phyloP scores from a whole-genome alignment of 2,888 invertebrate species.

The Drosophila mulleri region DNA sequence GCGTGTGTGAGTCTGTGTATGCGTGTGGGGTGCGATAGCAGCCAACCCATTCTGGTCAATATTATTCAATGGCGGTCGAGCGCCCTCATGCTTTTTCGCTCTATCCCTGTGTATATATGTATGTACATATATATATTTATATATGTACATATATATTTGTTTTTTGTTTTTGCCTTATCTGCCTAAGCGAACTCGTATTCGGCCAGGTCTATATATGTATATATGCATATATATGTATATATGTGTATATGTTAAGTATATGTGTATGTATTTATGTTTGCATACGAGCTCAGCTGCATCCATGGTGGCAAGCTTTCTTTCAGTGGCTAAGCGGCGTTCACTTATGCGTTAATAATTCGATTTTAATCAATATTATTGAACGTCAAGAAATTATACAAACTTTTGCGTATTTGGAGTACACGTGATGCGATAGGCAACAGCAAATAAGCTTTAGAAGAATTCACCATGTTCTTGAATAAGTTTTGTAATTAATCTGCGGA shows the following conservation, averaged over 20 bases:
- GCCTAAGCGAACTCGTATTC: slow-evolving; percentile 52
- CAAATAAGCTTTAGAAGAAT: neutral
- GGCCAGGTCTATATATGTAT: slow-evolving; percentile 22
- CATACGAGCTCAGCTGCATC: slow-evolving; percentile 37
- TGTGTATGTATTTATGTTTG: neutral
- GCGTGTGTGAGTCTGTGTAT: slow-evolving; percentile 2
- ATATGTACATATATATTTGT: too few species aligned
- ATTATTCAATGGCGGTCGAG: slow-evolving; percentile 62
- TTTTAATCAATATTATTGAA: slow-evolving; percentile 72
- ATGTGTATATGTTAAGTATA: neutral
- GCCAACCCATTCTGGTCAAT: slow-evolving; percentile 70
- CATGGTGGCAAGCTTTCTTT: slow-evolving; percentile 29
- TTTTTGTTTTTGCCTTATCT: slow-evolving; percentile 60
- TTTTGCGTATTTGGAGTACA: neutral
- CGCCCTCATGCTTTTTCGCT: slow-evolving; percentile 17
- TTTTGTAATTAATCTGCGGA: too few species aligned
- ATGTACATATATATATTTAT: too few species aligned
- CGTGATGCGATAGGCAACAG: neutral
- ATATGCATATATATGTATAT: neutral
- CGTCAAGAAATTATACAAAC: slow-evolving; percentile 13
- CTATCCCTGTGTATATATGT: slow-evolving; percentile 19
- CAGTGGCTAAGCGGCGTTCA: slow-evolving; percentile 38
- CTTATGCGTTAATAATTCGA: slow-evolving; percentile 71
- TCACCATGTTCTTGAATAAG: too few species aligned
- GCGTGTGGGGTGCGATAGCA: slow-evolving; percentile 24